Percentiles rank a stretch among this genome's conserved stretches.
Evolutionary conservation across 2,113 vertebrate genomes (phyloP).

Genomic region (Cyrtonyx montezumae): DNA sequence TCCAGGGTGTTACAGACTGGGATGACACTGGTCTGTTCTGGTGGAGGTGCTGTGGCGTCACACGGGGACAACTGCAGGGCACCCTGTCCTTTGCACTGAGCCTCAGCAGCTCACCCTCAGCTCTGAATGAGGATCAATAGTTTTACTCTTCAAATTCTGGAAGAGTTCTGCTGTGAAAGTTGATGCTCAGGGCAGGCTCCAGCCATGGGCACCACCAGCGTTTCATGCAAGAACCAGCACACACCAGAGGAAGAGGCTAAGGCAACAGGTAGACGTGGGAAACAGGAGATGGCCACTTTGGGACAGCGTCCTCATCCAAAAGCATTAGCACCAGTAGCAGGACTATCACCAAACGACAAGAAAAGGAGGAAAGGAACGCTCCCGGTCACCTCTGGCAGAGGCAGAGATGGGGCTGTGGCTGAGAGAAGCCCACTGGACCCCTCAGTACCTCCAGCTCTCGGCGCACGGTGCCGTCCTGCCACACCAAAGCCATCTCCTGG

Average conservation of each 20-base stretch:
- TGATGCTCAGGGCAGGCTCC: neutral
- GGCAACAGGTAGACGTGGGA: fast-evolving
- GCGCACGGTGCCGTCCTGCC: neutral
- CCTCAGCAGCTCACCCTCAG: neutral
- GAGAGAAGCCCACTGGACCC: neutral
- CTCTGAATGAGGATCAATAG: neutral
- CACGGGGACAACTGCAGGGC: neutral
- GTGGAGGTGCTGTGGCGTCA: neutral
- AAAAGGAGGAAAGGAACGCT: neutral
- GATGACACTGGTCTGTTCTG: neutral
- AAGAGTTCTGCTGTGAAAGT: neutral
- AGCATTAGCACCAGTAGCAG: neutral
- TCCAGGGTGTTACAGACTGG: neutral
- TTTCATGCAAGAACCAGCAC: neutral
- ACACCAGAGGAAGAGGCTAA: neutral
- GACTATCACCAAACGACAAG: neutral
- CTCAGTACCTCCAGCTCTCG: conserved; percentile 32
- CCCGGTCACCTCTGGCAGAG: neutral
- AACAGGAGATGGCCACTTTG: neutral
- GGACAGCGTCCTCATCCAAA: neutral
- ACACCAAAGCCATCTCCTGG: neutral
- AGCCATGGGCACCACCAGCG: neutral
- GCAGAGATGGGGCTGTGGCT: neutral
- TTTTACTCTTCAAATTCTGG: neutral
- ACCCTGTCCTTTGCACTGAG: neutral